Percentiles rank a stretch among this genome's conserved stretches.
Evolutionary conservation across 2,113 vertebrate genomes (phyloP).

Genomic region (Clarias batrachus): DNA sequence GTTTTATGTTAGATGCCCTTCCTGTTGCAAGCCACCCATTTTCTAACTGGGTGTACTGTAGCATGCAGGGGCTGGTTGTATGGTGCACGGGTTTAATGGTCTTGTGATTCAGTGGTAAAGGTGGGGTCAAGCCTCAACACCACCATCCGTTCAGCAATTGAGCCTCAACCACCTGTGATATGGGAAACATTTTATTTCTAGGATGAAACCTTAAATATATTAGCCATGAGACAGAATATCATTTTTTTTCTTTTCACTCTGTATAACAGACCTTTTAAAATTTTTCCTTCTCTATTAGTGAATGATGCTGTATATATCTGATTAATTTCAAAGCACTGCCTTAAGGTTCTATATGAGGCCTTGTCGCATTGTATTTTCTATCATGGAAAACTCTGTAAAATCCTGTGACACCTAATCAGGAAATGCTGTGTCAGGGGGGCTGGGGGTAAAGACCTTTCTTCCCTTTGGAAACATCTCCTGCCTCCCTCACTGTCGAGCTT

Average conservation of each 20-base stretch:
- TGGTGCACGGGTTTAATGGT: no score
- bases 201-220: neutral
- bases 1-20: no score
- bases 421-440: conserved; percentile 9
- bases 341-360: conserved; percentile 14
- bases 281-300: no score
- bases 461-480: neutral
- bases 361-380: conserved; percentile 2
- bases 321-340: neutral
- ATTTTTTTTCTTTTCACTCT: neutral
- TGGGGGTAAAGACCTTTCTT: conserved; percentile 4
- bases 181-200: no score
- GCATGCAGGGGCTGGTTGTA: no score
- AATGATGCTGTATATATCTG: neutral
- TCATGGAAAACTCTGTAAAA: conserved; percentile 15
- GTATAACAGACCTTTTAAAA: no score
- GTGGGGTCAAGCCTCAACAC: no score
- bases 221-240: neutral
- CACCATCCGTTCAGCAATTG: no score
- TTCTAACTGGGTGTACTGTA: no score
- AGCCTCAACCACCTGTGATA: no score
- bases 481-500: conserved; percentile 15
- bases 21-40: no score
- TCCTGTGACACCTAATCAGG: conserved; percentile 38
- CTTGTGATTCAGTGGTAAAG: no score